Evolutionary conservation across 2,797 vertebrate species (phyloP), one percentile per base, ranked within the genome.

Genomic region (Ptychobarbus kaznakovi): DNA sequence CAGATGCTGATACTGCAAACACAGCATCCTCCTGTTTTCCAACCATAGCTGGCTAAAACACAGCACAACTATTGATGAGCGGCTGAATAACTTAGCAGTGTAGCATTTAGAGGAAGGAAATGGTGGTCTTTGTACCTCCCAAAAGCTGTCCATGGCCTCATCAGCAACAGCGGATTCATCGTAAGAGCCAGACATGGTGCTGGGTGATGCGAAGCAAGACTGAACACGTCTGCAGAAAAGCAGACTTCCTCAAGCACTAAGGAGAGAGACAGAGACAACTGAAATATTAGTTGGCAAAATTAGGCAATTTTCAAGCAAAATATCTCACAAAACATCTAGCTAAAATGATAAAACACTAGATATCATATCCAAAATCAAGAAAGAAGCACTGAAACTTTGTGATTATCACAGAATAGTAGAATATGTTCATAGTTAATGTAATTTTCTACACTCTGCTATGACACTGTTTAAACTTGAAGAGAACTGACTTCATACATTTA

Each of bases 141-240:
- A 99, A 94, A 99, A 99, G 95, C 98, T 99, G 95, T 99, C 98
- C 1, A 97, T 99, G 86, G 95, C 96, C 93, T 98, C 98, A 93
- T 99, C 98, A 0, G 92, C 90, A 42, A 95, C 95, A 11, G 95
- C 93, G 84, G 95, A 92, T 92, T 99, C 98, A 46, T 99, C 98
- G 81, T 98, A 99, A 93, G 97, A 97, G 93, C 96, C 96, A 61
- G 98, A 99, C 98, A 99, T 99, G 94, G 93, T 94, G 94, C 91
- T 93, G 70, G 91, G 91, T 83, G 89, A 93, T 88, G 93, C 85
- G 86, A 90, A 93, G 88, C 89, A 93, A 88, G 90, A 89, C 92
- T 92, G 91, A 92, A 93, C 87, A 91, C 92, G 92, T 93, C 90
- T 92, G 94, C 91, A 91, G 93, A 86, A 87, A 90, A 91, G 90